Conservation (phyloP, 2,113 vertebrate species). For the Mustelus asterias region DNA sequence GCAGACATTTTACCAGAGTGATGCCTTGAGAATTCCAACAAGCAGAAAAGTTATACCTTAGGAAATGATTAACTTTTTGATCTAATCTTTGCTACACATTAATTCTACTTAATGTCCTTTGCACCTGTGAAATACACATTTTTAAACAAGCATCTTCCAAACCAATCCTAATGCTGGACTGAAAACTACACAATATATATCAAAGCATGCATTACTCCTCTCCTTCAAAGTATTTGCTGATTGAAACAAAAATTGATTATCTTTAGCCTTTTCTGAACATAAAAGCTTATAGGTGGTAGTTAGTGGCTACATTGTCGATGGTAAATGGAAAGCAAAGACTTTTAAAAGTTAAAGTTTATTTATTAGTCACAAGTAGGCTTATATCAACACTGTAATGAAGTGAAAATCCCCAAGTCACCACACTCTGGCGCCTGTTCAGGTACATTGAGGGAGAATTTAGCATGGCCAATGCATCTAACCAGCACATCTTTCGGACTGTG, state of each 20-base stretch:
- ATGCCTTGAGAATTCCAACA: neutral
- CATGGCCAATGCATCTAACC: no score
- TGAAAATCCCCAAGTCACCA: no score
- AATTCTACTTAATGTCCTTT: constrained; percentile 17
- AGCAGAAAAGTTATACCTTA: neutral
- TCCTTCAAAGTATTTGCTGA: neutral
- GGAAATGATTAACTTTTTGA: constrained; percentile 27
- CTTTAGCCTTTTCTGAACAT: neutral
- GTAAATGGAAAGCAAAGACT: neutral
- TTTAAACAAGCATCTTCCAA: constrained; percentile 8
- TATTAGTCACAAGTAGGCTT: no score
- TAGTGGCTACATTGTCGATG: neutral
- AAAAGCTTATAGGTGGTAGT: neutral
- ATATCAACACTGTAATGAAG: no score
- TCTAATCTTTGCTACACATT: constrained; percentile 20
- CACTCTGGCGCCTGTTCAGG: no score
- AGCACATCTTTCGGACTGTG: no score
- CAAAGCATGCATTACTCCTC: neutral
- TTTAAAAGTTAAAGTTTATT: neutral
- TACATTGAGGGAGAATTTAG: no score
- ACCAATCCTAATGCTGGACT: neutral
- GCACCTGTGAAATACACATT: constrained; percentile 23
- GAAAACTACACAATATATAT: neutral
- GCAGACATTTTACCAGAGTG: constrained; percentile 14
- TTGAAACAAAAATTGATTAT: neutral